phyloP scores from a whole-genome alignment of 37 sponge, comb jelly and placozoan genomes.

The Theonella swinhoei region DNA sequence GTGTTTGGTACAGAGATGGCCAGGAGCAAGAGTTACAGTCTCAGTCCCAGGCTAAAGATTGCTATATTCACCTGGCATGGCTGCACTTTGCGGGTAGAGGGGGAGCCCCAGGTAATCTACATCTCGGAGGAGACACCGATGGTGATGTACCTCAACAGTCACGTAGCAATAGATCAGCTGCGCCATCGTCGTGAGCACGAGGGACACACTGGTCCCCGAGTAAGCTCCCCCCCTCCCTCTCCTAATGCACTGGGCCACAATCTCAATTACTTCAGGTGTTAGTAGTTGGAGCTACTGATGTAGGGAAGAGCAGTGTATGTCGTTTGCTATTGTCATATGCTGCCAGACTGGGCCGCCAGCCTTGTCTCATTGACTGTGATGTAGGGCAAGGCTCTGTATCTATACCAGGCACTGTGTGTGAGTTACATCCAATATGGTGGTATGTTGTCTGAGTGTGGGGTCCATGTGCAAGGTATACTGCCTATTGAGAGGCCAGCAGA shows the following conservation, averaged over 20 bases:
- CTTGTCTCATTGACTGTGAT: constrained; percentile 87
- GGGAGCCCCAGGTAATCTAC: constrained; percentile 68
- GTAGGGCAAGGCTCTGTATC: constrained; percentile 88
- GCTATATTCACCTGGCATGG: constrained; percentile 93
- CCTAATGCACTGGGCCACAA: neutral
- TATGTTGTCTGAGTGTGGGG: neutral
- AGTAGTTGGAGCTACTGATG: constrained; percentile 89
- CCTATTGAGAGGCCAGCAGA: constrained; percentile 71
- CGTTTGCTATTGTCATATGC: constrained; percentile 86
- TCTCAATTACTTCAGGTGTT: constrained; percentile 50
- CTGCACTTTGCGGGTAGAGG: constrained; percentile 71
- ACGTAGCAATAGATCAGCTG: constrained; percentile 85
- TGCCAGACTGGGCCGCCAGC: constrained; percentile 76
- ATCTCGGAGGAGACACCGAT: constrained; percentile 89
- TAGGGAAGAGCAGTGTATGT: constrained; percentile 94
- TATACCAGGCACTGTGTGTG: constrained; percentile 81
- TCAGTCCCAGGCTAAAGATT: constrained; percentile 60
- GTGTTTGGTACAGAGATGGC: constrained; percentile 95
- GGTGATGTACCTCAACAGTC: constrained; percentile 88
- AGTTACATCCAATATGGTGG: neutral
- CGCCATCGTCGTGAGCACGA: constrained; percentile 60
- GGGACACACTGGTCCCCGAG: constrained; percentile 75
- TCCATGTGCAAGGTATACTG: constrained; percentile 51
- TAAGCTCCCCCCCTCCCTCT: neutral
- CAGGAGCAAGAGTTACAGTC: constrained; percentile 61